Base-by-base conservation (phyloP, 2,888 invertebrate species). In the Oscheius sp. region DNA sequence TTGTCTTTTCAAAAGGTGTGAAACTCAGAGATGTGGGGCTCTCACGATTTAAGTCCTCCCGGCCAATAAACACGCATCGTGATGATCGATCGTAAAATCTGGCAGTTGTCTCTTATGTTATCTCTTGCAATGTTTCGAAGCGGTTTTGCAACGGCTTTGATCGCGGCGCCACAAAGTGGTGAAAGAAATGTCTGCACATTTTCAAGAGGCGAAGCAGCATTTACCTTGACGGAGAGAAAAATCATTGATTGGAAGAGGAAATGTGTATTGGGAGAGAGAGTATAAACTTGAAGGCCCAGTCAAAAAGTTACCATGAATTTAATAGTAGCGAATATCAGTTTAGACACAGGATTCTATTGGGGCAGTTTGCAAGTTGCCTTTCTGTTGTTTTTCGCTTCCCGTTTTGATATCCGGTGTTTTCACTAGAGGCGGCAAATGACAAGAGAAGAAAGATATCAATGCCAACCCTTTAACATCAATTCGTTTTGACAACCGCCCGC, bases 71-170 rank as follows among this genome's bases (percentile, higher is more conserved):
- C 68, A 68, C 42, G 55, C 50, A n/a, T 58, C 32, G 7, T 13
- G 32, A 58, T 63, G 63, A 63, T 63, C 68, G 53, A 68, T 68
- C 68, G 68, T 13, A 55, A 55, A 21, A 55, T 21, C 42, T 42
- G 53, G 21, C 35, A 33, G 53, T 55, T 29, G 51, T 35, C 42
- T 21, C 35, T 55, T 55, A 21, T 55, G 29, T 63, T 48, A 47
- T 47, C 60, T 60, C 51, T 68, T 55, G 68, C 68, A 68, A 68
- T 53, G 51, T 68, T 68, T 32, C 63, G 68, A 55, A 35, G 29
- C 63, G 42, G 42, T 42, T 42, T 7, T 42, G 29, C n/a, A 63
- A 63, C 32, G 29, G 48, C 63, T n/a, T 55, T 37, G 68, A 35
- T 53, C n/a, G 55, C 53, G 53, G 32, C 21, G 66, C 13, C 29